Conservation (phyloP, 2,113 vertebrate species). For the Okapia johnstoni region DNA sequence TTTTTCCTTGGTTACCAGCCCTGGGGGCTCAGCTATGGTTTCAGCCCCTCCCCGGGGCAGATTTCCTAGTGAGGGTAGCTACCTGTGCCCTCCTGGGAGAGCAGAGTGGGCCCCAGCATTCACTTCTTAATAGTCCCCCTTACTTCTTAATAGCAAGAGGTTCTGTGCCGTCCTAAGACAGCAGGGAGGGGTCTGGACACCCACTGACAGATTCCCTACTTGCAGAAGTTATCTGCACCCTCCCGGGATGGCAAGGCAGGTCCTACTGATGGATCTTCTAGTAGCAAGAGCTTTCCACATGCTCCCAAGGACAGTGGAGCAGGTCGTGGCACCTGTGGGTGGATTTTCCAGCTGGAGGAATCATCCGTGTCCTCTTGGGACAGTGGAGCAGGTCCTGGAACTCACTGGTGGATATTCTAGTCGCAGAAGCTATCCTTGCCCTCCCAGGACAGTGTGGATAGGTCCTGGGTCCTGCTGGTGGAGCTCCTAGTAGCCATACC, state of each 20-base stretch:
- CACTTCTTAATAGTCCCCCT: neutral
- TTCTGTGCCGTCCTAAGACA: neutral
- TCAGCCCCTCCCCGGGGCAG: neutral
- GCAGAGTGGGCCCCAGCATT: neutral
- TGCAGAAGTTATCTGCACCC: neutral
- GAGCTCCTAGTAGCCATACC: neutral
- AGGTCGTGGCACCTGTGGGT: neutral
- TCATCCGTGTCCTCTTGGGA: neutral
- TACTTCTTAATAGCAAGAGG: neutral
- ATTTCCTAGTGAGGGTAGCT: neutral
- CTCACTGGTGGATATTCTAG: neutral
- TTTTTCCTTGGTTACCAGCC: neutral
- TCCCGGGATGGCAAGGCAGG: neutral
- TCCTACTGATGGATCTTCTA: neutral
- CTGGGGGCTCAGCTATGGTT: neutral
- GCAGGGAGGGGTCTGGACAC: neutral
- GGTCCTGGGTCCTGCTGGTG: neutral
- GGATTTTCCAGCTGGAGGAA: neutral
- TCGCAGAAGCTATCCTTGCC: neutral
- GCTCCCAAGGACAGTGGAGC: neutral
- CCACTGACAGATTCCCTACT: neutral
- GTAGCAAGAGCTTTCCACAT: neutral
- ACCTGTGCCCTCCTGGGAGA: neutral
- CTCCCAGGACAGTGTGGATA: neutral
- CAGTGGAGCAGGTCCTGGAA: neutral